phyloP scores from a whole-genome alignment of 1,140 invertebrate genomes.

The Trichomalopsis sarcophagae region DNA sequence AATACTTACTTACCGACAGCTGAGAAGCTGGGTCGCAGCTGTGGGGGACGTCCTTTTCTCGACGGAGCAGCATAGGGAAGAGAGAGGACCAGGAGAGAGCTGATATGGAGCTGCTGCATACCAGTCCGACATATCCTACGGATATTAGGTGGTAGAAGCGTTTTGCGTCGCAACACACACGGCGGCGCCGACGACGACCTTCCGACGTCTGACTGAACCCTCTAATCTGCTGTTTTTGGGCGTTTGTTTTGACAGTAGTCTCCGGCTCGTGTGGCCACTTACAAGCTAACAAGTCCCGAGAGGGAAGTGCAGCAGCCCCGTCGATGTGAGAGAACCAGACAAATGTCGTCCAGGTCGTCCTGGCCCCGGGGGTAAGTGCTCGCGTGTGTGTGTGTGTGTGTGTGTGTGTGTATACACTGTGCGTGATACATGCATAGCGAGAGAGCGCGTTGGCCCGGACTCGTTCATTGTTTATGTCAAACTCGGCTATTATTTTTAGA shows the following conservation, averaged over 20 bases:
- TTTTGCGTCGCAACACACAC: slow-evolving; percentile 43
- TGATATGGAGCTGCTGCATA: no score
- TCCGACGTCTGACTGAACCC: not conserved
- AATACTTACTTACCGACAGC: no score
- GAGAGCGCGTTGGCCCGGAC: not conserved
- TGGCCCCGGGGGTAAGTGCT: slow-evolving; percentile 14
- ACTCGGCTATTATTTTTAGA: slow-evolving; percentile 38
- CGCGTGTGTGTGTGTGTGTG: not conserved
- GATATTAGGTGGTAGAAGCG: not conserved
- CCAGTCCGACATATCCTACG: no score
- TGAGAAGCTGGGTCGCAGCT: no score
- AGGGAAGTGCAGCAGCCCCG: not conserved
- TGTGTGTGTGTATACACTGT: not conserved
- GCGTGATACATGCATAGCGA: not conserved
- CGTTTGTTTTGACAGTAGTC: slow-evolving; percentile 39
- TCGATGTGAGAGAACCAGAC: not conserved
- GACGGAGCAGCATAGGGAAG: no score
- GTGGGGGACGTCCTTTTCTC: no score
- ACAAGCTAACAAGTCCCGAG: slow-evolving; percentile 6
- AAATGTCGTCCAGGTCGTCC: not conserved
- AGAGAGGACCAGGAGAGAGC: no score
- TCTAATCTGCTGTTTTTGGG: slow-evolving; percentile 13
- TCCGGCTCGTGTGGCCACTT: not conserved
- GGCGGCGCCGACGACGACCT: not conserved
- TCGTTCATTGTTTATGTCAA: slow-evolving; percentile 41